phyloP scores from a whole-genome alignment of 1,140 invertebrate species.

The Aculops lycopersici region DNA sequence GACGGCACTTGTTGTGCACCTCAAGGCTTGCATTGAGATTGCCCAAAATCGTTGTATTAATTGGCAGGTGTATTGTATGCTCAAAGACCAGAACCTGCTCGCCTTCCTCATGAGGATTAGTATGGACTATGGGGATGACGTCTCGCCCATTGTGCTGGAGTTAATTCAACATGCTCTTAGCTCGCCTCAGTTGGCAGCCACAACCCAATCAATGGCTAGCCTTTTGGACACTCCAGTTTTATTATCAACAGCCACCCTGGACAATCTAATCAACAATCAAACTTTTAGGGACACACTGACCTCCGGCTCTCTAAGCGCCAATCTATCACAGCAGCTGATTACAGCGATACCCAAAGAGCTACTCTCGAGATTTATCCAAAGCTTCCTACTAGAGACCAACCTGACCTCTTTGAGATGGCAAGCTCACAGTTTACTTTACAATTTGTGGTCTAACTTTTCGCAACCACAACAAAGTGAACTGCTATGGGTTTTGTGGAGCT shows the following conservation, averaged over 20 bases:
- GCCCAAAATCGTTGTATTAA: conserved; percentile 59
- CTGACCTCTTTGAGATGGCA: conserved; percentile 72
- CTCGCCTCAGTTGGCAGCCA: too few species aligned
- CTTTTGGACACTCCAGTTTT: too few species aligned
- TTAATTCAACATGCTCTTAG: conserved; percentile 56
- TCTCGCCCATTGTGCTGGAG: conserved; percentile 60
- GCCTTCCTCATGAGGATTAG: conserved; percentile 41
- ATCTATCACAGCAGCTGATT: conserved; percentile 34
- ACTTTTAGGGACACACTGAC: too few species aligned
- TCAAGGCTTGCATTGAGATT: conserved; percentile 73
- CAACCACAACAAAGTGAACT: conserved; percentile 39
- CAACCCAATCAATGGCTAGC: too few species aligned
- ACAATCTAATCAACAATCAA: too few species aligned
- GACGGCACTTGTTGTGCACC: conserved; percentile 66
- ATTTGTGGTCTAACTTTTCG: conserved; percentile 42
- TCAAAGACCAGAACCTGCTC: conserved; percentile 30
- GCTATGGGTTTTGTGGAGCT: conserved; percentile 47
- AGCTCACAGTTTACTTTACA: conserved; percentile 52
- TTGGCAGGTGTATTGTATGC: conserved; percentile 64
- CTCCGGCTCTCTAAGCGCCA: conserved; percentile 29
- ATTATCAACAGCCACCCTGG: too few species aligned
- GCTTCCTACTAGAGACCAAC: conserved; percentile 72
- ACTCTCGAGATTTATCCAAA: conserved; percentile 43
- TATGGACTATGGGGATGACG: conserved; percentile 58
- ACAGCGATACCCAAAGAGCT: conserved; percentile 29